phyloP scores from a whole-genome alignment of 2,888 invertebrate genomes.

The Drosophila hamatofila region DNA sequence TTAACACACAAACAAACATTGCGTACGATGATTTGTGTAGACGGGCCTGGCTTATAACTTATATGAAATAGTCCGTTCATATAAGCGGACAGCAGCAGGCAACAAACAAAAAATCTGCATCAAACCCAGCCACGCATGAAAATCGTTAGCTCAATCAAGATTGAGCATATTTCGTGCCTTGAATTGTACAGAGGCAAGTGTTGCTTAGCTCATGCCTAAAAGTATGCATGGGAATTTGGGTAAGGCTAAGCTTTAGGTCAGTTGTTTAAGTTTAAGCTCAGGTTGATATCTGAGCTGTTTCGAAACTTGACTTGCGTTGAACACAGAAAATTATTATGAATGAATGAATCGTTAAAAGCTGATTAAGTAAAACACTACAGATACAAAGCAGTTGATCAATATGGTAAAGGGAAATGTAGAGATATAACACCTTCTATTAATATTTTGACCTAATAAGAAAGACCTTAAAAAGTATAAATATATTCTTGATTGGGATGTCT shows the following conservation, averaged over 20 bases:
- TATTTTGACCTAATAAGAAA: not conserved
- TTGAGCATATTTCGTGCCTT: not conserved
- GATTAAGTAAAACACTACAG: not conserved
- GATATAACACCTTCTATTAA: not conserved
- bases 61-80: slow-evolving; percentile 62
- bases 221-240: not conserved
- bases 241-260: rapidly evolving
- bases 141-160: slow-evolving; percentile 21
- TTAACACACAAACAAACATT: slow-evolving; percentile 39
- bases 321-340: not conserved
- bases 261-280: not conserved
- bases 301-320: not conserved
- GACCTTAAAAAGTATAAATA: no score
- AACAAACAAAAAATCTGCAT: slow-evolving; percentile 14
- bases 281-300: slow-evolving; percentile 22
- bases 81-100: slow-evolving; percentile 40
- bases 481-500: no score
- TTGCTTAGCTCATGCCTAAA: slow-evolving; percentile 14
- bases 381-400: not conserved
- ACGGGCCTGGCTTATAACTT: slow-evolving; percentile 52
- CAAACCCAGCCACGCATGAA: slow-evolving; percentile 69
- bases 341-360: slow-evolving; percentile 18
- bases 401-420: not conserved
- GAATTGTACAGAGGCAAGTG: slow-evolving; percentile 12
- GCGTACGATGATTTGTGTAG: slow-evolving; percentile 77